Base-by-base conservation (phyloP, 2,797 vertebrate species). In the Labroides dimidiatus region DNA sequence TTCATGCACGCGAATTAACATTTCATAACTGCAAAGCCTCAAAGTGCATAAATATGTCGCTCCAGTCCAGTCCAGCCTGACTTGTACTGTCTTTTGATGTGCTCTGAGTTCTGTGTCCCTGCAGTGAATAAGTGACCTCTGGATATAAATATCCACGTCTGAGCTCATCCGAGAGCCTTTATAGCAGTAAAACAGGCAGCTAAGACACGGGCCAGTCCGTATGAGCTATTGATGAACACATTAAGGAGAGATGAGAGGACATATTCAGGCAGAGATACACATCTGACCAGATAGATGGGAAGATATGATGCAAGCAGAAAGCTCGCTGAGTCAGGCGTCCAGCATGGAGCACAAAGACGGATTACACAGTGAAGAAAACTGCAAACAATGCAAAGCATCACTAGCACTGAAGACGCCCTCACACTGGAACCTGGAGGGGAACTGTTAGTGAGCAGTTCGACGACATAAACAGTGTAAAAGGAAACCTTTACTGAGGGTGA, bases 281-380 rank as follows among this genome's bases (percentile, higher is more conserved):
- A 70, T 86, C 71, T 64, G 75, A 89, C 61, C 72, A 63, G 75
- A 80, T 4, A 72, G 67, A 69, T 10, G 55, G 60, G 67, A 63
- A 75, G 69, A 78, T 66, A 58, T 67, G 78, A 85, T 61, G 72
- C 55, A 59, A 87, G 84, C 86, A 84, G 67, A 82, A 86, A 84
- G 61, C 65, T 54, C 16, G 73, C 80, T 57, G 78, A 85, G 64
- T 87, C 73, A 64, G 72, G 36, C 52, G 21, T 16, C 43, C 45
- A 19, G 37, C 27, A 17, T 44, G 7, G 33, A 63, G 50, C 73
- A 47, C n/a, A 42, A 63, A 73, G 76, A 82, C 65, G 50, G 54
- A 85, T 79, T 63, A 78, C 56, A 78, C 56, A 72, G 16, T 62
- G 53, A 52, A 16, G 30, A 70, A 77, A 72, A 67, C 19, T 81